Base-by-base conservation (phyloP, 2,113 vertebrate species). In the Oncorhynchus gorbuscha region DNA sequence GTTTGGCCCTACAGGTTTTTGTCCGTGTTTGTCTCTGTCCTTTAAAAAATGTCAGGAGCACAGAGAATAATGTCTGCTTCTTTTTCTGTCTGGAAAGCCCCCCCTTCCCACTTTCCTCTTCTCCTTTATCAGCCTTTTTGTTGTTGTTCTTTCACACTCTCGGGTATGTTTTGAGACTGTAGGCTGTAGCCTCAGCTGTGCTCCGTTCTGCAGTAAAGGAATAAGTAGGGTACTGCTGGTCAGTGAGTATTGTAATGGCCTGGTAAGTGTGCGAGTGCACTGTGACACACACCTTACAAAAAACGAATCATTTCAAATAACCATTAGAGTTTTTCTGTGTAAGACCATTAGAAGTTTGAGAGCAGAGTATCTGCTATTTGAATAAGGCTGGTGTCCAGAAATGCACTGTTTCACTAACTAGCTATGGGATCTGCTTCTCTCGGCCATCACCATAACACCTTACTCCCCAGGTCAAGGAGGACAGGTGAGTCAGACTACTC, bases 221-320 rank as follows among this genome's bases (percentile, higher is more conserved):
- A 97, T 95, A 92, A 95, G 93, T 94, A 95, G 93, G 94, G 92
- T 95, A 96, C 94, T 97, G 93, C 93, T 95, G 95, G 89, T 95
- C 89, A 85, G 84, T 93, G 89, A 95, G 95, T 96, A 96, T 94
- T 91, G 93, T 94, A 93, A 94, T 94, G 95, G 92, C 94, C 91
- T 94, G 94, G 95, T 97, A 94, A 98, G 95, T 96, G 85, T 91
- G 93, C 94, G 93, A 93, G 93, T 92, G 95, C 92, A 89, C 90
- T 92, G 92, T 94, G 93, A 92, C 80, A 87, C 91, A 89, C 91
- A 89, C 86, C 90, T 88, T 89, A 70, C 70, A 61, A 79, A 87
- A 88, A 90, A 87, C 85, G 85, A 90, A 84, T 84, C 78, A 81
- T 87, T 79, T 87, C 45, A 86, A 86, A 89, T 90, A 89, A 85